Base-by-base conservation (phyloP, 2,888 invertebrate genomes). In the Ectemnius cavifrons region DNA sequence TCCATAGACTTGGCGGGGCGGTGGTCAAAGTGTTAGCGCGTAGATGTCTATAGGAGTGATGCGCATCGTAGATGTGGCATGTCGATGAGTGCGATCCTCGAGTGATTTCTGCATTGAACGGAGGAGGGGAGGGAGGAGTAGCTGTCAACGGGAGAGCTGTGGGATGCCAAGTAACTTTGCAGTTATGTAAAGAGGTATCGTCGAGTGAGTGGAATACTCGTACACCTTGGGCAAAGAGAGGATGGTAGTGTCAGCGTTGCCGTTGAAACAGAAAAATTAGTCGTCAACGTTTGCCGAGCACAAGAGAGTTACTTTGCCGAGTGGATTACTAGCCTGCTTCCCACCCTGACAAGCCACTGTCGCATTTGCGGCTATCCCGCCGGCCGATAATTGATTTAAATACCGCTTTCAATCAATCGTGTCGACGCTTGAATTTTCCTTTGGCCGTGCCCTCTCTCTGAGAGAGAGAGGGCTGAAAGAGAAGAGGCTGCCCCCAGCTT, bases 181-280 rank as follows among this genome's bases (percentile, higher is more conserved):
- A 83, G 81, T 82, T 81, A 81, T 73, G 79, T 79, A 77, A 81
- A 77, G 49, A 58, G 64, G 57, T 69, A 60, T 70, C 60, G 61
- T 61, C n/a, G n/a, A 57, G 61, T 49, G 59, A 63, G 65, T 60
- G 60, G 74, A 62, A 72, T 75, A 70, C 77, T 66, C 62, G 68
- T 71, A 73, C 66, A 75, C 73, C 60, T 70, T 52, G 71, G 23
- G 63, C 65, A 52, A 63, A 65, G 37, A 57, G 28, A 18, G 27
- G 76, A 65, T 58, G 57, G 61, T 37, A 37, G 37, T 37, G 8
- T 59, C 64, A 63, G 45, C 37, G 58, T 23, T 46, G 66, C 47
- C 66, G 68, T 62, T 52, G 68, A 75, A 73, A 72, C 72, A 64
- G 62, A 75, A 75, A 68, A 72, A 73, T 63, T 28, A 63, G 37